Base-by-base conservation (phyloP, 2,113 vertebrate genomes). In the Upupa epops region DNA sequence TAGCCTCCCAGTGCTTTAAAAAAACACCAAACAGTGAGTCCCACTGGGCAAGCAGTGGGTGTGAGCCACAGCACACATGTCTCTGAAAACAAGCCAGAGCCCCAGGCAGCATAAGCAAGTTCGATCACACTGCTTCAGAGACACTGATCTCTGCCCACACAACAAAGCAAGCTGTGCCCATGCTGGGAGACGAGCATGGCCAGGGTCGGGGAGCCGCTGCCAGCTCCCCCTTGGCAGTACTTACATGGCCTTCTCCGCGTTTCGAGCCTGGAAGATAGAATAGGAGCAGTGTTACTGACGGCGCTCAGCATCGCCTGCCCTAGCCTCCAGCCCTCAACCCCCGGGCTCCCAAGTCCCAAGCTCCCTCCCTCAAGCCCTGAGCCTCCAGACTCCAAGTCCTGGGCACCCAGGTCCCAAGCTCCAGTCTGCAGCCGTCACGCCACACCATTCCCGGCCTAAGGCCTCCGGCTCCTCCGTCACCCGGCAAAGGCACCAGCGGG, bases 161-260 rank as follows among this genome's bases (percentile, higher is more conserved):
- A 20, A 29, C 65, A 4, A 19, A 25, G 29, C 61, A 11, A 36
- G 31, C 3, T 13, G 13, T 9, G 36, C 34, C 40, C 51, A 2
- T 34, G 8, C 24, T 6, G 15, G 22, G 20, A 18, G 25, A 11
- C 2, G 12, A 9, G 17, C 21, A 11, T 5, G 28, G n/a, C 25
- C 51, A 17, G 46, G 8, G 56, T 10, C 46, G 24, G 37, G 22
- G 9, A 40, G 9, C 32, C 48, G n/a, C n/a, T 3, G 16, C 64
- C 42, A 11, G 24, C 26, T 8, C 8, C 26, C 66, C 34, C n/a
- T n/a, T 24, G 2, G 54, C 26, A 15, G 63, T 88, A 98, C 98
- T 99, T 84, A 99, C 99, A 99, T 99, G 89, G 99, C 98, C 93
- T 99, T 99, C 88, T 99, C 99, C 40, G 99, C 99, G 88, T 99